Conservation (phyloP, 2,113 vertebrate genomes). For the Cygnus buccinator region DNA sequence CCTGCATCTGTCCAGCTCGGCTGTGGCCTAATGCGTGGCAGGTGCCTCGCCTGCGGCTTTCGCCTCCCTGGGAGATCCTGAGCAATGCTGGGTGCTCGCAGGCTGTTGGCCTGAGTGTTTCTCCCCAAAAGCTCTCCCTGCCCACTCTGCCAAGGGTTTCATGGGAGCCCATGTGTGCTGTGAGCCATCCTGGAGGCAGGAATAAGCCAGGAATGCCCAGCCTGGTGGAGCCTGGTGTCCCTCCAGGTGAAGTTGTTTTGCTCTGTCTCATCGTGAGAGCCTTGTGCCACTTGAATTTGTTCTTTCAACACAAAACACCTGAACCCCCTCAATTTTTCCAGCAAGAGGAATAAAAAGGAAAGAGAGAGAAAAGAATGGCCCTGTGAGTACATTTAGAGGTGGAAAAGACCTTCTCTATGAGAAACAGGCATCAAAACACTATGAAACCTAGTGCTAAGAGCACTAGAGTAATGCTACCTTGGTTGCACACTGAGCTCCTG, state of each 20-base stretch:
- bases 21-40: fast-evolving
- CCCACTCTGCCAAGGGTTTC: neutral
- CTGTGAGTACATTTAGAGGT: neutral
- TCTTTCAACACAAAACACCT: neutral
- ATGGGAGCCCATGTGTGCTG: fast-evolving
- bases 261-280: neutral
- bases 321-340: neutral
- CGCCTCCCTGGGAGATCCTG: neutral
- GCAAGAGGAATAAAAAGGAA: neutral
- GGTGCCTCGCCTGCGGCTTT: neutral
- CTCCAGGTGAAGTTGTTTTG: neutral
- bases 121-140: neutral
- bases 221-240: neutral
- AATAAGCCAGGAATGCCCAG: neutral
- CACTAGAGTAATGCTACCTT: neutral
- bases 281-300: neutral
- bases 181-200: neutral
- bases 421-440: neutral
- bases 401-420: neutral
- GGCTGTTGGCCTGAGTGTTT: neutral
- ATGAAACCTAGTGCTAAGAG: neutral
- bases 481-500: neutral
- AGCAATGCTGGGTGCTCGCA: too few relatives aligned
- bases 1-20: neutral
- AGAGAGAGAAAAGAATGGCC: neutral